Evolutionary conservation across 2,888 invertebrate genomes (phyloP), one percentile per base, ranked within the genome.

Genomic region (Branchellion lobata): DNA sequence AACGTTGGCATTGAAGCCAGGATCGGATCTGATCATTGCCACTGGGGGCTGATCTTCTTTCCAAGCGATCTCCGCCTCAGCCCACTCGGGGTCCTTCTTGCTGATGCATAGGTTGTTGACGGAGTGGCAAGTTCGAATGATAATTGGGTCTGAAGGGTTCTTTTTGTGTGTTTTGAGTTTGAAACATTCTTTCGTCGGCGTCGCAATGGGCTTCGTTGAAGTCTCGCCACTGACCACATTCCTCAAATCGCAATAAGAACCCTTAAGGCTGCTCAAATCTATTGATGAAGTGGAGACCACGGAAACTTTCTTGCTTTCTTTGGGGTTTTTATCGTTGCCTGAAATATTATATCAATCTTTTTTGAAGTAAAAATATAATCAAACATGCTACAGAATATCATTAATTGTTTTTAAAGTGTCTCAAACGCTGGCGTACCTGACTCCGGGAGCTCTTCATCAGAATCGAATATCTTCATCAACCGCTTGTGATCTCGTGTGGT

Each of bases 181-280:
- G 61, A 8, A 18, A 57, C 11, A 18, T 57, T 3, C 14, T 14
- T 57, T 57, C 24, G 8, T 24, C 21, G 61, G n/a, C 21, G 5
- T 57, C n/a, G 3, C 21, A 14, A 24, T 18, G 11, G 3, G 3
- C n/a, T 8, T 57, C 21, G 3, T 24, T 8, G 21, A 3, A n/a
- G 3, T n/a, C 3, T 57, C 61, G 3, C 21, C 61, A 24, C 24
- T n/a, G 5, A 14, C 21, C 61, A 57, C 11, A 14, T 57, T 8
- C 11, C 61, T 57, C n/a, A 57, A n/a, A n/a, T 57, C 61, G 24
- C n/a, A 14, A n/a, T 18, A 57, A 57, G 61, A 57, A 24, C n/a
- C n/a, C 24, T 57, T 57, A n/a, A 57, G 61, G 61, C 61, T 57
- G 61, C 61, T 57, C 3, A 57, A n/a, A n/a, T 57, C 61, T 24